Base-by-base conservation (phyloP, 2,797 vertebrate species). In the Periophthalmus magnuspinnatus region DNA sequence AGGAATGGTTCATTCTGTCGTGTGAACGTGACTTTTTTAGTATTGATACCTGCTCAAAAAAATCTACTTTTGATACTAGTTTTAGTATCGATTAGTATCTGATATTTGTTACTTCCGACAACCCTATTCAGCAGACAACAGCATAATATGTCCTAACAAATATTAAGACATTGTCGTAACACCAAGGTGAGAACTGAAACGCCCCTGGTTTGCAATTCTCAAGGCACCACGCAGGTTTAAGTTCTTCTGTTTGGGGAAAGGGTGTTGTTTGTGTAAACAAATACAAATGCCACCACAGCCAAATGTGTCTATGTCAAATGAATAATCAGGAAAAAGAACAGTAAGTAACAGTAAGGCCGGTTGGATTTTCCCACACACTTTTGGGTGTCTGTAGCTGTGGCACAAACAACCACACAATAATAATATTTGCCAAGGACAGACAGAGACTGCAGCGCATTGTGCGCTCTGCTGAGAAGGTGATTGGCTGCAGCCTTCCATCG, bases 121-220 rank as follows among this genome's bases (percentile, higher is more conserved):
- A 41, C 2, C 10, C 38, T 41, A 4, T 41, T 28, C 28, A 13
- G 38, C 9, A 41, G 38, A 41, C 38, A 13, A 11, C 11, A 1
- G 41, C 41, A 45, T 1, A 5, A 16, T 14, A 45, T 16, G 41
- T 45, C 41, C 14, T 2, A 19, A 17, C 14, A 19, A 21, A 54
- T 5, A 14, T 5, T 34, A 8, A 10, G 32, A 7, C 5, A 55
- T 11, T 54, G 71, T 1, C 50, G 19, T 65, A 22, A 68, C 21
- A 21, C 16, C 6, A 36, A 7, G 32, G 34, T 0, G 34, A 65
- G 76, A 85, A 79, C 73, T 71, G 65, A 83, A 78, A 83, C 22
- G n/a, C n/a, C n/a, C n/a, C n/a, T n/a, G 28, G 28, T 28, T 28
- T 28, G 28, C 28, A 28, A 28, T 28, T n/a, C 21, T 28, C 28